A percentile compares a stretch with the other conserved stretches of the same genome.
phyloP scores from a whole-genome alignment of 2,113 vertebrate genomes.

The Formicarius rufipectus region DNA sequence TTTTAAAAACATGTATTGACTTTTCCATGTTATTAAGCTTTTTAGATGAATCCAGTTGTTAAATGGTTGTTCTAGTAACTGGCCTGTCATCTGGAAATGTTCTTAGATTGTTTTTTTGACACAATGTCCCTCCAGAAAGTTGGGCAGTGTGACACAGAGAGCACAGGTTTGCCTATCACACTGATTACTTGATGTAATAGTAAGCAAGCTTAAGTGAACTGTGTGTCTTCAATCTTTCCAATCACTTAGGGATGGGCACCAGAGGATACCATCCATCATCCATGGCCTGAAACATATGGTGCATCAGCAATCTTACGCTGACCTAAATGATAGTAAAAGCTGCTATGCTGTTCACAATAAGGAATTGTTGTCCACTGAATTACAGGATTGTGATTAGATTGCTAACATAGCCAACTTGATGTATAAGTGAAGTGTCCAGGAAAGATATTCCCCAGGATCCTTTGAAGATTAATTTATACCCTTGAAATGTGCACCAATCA shows the following conservation, averaged over 20 bases:
- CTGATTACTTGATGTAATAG: slow-evolving; percentile 88
- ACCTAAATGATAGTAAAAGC: slow-evolving; percentile 82
- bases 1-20: slow-evolving; percentile 56
- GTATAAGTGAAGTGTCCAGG: slow-evolving; percentile 73
- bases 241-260: slow-evolving; percentile 91
- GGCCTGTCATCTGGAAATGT: slow-evolving; percentile 59
- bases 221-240: slow-evolving; percentile 91
- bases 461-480: slow-evolving; percentile 81
- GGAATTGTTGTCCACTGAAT: slow-evolving; percentile 80
- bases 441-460: slow-evolving; percentile 71
- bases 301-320: slow-evolving; percentile 85
- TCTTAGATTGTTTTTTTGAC: slow-evolving; percentile 72
- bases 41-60: slow-evolving; percentile 48
- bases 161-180: slow-evolving; percentile 78
- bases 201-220: slow-evolving; percentile 92
- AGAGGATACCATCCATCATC: slow-evolving; percentile 90
- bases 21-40: slow-evolving; percentile 55
- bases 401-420: slow-evolving; percentile 78
- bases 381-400: slow-evolving; percentile 83
- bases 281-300: slow-evolving; percentile 82
- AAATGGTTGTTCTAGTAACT: slow-evolving; percentile 63
- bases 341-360: slow-evolving; percentile 74
- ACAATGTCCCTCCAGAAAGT: slow-evolving; percentile 69
- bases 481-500: slow-evolving; percentile 77
- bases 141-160: slow-evolving; percentile 70